Base-by-base conservation (phyloP, 2,797 vertebrate species). In the Betta splendens region DNA sequence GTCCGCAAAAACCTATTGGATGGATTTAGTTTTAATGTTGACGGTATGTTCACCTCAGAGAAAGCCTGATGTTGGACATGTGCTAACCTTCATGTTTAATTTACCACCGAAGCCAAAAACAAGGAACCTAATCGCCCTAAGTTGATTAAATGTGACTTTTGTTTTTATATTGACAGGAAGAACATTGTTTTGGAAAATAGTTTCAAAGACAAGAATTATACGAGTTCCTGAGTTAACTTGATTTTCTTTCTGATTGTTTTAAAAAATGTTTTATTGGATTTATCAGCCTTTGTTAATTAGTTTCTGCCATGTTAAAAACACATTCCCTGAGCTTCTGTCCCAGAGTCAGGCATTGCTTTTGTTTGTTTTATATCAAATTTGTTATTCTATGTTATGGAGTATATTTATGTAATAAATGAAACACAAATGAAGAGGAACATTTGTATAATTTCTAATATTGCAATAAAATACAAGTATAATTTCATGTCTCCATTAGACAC, bases 401-500 rank as follows among this genome's bases (percentile, higher is more conserved):
- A 81, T 89, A 86, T 89, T 87, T 86, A 88, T 90, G 85, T 84
- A 79, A 77, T 69, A 77, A 77, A 80, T 71, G 56, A 78, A 68
- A 69, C 52, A 64, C 29, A 35, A 46, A 69, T 67, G 35, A 51
- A 64, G 66, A 71, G 67, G 62, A 63, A 43, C 68, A 72, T 64
- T 52, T 81, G 69, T 83, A 80, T 57, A 81, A 85, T 77, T 77
- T 85, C 75, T 83, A 79, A 85, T 79, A 77, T 84, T 88, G 69
- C 84, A 87, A 86, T 87, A 87, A 87, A 87, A 81, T 64, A 75
- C 42, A 29, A 73, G 54, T 56, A 75, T 63, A 49, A 77, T 63
- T 68, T 71, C 42, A 72, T 60, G 47, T 68, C 61, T 63, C 51
- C 33, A 46, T 77, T n/a, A 49, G 22, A 47, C 13, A 37, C 28